Evolutionary conservation across 2,888 invertebrate species (phyloP).

Genomic region (Plemyria rubiginata): DNA sequence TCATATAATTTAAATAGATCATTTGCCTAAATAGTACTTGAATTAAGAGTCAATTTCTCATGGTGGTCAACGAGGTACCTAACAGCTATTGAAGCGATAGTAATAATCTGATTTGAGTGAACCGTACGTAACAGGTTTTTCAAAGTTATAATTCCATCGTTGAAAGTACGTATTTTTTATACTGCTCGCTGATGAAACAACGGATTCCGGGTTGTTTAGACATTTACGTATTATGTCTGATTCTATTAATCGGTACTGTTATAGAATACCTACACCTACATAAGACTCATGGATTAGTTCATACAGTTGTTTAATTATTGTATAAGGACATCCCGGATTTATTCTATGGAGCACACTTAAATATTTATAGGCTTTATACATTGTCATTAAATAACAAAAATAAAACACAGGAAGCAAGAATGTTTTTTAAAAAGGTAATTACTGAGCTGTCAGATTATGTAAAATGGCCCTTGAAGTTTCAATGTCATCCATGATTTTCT

Average conservation of each 20-base stretch:
- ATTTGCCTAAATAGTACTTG: constrained; percentile 40
- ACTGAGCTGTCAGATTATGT: constrained; percentile 5
- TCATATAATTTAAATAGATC: constrained; percentile 55
- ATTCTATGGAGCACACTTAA: constrained; percentile 30
- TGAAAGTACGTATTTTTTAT: neutral
- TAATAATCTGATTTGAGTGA: constrained; percentile 6
- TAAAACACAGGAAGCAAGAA: neutral
- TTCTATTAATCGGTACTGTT: neutral
- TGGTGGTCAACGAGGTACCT: constrained; percentile 15
- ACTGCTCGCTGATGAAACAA: too few species aligned
- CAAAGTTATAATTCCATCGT: neutral
- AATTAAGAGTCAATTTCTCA: constrained; percentile 25
- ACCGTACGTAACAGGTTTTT: neutral
- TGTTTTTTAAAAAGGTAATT: constrained; percentile 1
- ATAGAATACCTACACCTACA: neutral
- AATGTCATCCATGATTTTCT: constrained; percentile 65
- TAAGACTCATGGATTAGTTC: neutral
- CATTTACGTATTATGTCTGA: neutral
- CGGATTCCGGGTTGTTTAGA: too few species aligned
- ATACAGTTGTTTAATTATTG: constrained; percentile 19
- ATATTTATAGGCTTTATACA: neutral
- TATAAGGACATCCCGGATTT: constrained; percentile 44
- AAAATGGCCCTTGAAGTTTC: constrained; percentile 55
- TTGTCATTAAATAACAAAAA: neutral
- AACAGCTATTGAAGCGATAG: constrained; percentile 3